Evolutionary conservation across 1,140 invertebrate species (phyloP).

Genomic region (Drosophila yakuba): DNA sequence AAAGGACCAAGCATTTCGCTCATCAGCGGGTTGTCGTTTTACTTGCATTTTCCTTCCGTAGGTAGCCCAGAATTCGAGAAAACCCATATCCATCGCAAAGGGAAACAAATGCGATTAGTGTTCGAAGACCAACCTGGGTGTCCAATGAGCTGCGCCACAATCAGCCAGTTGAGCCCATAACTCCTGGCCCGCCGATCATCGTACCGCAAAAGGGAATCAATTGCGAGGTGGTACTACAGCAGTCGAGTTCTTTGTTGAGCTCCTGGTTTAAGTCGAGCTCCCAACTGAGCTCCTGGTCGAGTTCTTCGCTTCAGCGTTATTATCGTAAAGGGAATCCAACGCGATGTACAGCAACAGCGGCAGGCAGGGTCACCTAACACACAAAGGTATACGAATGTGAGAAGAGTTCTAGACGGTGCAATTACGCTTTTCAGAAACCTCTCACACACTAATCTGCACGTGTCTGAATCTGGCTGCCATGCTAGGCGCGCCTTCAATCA

Average conservation of each 20-base stretch:
- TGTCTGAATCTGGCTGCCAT: conserved; percentile 20
- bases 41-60: conserved; percentile 43
- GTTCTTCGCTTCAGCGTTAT: conserved; percentile 28
- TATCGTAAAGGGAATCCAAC: conserved; percentile 75
- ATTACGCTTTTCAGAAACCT: conserved; percentile 35
- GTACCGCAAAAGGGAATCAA: conserved; percentile 77
- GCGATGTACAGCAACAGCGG: conserved; percentile 72
- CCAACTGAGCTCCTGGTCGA: conserved; percentile 10
- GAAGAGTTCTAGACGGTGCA: conserved; percentile 16
- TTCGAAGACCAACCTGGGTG: conserved; percentile 68
- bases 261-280: conserved; percentile 40
- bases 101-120: conserved; percentile 83
- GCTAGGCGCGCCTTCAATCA: conserved; percentile 11
- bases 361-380: conserved; percentile 49
- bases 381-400: conserved; percentile 19
- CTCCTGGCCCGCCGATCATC: conserved; percentile 76
- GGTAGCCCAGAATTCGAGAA: conserved; percentile 48
- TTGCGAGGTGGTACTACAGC: conserved; percentile 78
- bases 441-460: neutral
- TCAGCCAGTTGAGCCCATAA: conserved; percentile 76
- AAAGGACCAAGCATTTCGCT: conserved; percentile 15
- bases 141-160: conserved; percentile 48
- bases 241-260: conserved; percentile 46
- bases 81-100: conserved; percentile 73
- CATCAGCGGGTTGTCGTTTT: conserved; percentile 53